A percentile compares a stretch with the other conserved stretches of the same genome.
phyloP scores from a whole-genome alignment of 2,797 vertebrate genomes.

The Sylvia borin region DNA sequence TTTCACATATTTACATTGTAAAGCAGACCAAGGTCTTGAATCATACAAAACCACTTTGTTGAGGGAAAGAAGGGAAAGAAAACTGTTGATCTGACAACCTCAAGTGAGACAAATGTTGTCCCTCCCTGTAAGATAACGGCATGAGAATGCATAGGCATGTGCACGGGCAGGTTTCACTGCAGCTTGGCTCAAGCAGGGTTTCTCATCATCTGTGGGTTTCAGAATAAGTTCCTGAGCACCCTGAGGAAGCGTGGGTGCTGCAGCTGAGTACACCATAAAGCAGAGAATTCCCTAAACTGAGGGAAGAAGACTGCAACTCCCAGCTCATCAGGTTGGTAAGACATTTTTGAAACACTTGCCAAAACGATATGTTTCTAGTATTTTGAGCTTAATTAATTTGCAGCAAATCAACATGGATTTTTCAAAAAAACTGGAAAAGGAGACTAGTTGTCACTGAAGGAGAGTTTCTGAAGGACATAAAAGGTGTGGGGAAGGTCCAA shows the following conservation, averaged over 20 bases:
- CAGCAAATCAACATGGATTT: neutral
- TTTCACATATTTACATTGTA: neutral
- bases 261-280: neutral
- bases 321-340: neutral
- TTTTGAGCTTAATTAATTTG: neutral
- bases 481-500: neutral
- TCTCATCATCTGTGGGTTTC: neutral
- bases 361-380: neutral
- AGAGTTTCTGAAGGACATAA: neutral
- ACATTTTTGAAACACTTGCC: neutral
- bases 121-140: neutral
- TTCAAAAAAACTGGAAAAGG: neutral
- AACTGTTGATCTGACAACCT: neutral
- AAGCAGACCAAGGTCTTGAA: neutral
- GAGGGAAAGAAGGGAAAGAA: neutral
- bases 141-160: neutral
- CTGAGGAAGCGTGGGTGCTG: neutral
- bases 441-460: neutral
- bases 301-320: neutral
- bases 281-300: neutral
- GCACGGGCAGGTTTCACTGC: neutral
- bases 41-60: rapidly evolving
- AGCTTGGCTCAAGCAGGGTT: neutral
- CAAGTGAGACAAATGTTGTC: neutral
- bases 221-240: neutral